phyloP scores from a whole-genome alignment of 2,888 invertebrate species.

The Agriopis aurantiaria region DNA sequence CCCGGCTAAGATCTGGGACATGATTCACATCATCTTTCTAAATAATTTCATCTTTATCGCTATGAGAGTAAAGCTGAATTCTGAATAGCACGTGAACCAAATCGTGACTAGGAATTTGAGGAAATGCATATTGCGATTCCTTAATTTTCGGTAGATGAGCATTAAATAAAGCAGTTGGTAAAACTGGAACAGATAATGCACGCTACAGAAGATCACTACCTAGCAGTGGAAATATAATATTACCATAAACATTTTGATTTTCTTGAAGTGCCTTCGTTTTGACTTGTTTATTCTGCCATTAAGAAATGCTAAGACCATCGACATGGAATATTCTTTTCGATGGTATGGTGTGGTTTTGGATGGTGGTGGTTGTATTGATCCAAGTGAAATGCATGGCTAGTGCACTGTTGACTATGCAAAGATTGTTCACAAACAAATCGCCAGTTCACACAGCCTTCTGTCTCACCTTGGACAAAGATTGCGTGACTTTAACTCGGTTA shows the following conservation, averaged over 20 bases:
- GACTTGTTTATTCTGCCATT: background rate
- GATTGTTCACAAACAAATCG: conserved; percentile 49
- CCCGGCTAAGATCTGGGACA: conserved; percentile 36
- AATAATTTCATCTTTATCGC: conserved; percentile 9
- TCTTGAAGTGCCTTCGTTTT: background rate
- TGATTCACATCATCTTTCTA: conserved; percentile 29
- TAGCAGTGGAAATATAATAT: background rate
- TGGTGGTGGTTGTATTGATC: conserved; percentile 4
- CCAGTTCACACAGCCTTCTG: conserved; percentile 68
- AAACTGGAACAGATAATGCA: background rate
- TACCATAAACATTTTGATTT: background rate
- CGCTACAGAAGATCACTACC: background rate
- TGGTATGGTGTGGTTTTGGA: background rate
- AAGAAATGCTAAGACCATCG: conserved; percentile 1
- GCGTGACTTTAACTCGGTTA: conserved; percentile 65
- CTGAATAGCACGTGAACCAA: background rate
- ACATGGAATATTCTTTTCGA: conserved; percentile 3
- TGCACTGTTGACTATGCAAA: conserved; percentile 25
- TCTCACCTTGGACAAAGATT: conserved; percentile 65
- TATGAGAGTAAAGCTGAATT: background rate
- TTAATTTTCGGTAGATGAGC: background rate
- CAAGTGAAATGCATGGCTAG: conserved; percentile 16
- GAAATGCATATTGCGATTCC: conserved; percentile 24
- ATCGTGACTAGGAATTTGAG: conserved; percentile 15
- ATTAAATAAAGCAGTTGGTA: background rate